These are phyloP conservation scores for Drosophila prosaltans DNA, from an alignment of 1,140 invertebrate genomes.

Conservation along the genomic window DNA sequence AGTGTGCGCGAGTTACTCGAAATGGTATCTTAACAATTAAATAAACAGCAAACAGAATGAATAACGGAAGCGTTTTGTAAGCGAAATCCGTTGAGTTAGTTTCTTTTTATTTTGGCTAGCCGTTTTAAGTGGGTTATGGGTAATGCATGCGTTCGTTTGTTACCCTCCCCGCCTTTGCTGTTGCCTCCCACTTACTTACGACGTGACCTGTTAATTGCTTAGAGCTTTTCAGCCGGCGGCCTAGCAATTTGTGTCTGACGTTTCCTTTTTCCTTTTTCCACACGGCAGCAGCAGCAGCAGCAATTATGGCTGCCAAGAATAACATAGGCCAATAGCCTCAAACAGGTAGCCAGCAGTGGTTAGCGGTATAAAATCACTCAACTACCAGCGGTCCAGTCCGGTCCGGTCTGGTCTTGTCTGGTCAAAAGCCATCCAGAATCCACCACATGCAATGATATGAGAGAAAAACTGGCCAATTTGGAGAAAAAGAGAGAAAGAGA, in stretches of 20 bases:
- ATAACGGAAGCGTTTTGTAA: slow-evolving; percentile 36
- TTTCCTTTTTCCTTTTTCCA: slow-evolving; percentile 47
- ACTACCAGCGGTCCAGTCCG: not conserved
- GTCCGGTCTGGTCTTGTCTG: not conserved
- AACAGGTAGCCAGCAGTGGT: slow-evolving; percentile 21
- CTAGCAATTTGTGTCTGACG: slow-evolving; percentile 20
- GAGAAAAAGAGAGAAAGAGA: not conserved
- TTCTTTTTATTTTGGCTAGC: slow-evolving; percentile 14
- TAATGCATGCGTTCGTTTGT: slow-evolving; percentile 1
- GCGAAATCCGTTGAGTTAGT: slow-evolving; percentile 23
- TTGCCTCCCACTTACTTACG: slow-evolving; percentile 10
- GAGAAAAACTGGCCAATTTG: too few relatives aligned
- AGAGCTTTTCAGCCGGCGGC: slow-evolving; percentile 18
- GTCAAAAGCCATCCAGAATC: not conserved
- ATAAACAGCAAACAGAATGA: slow-evolving; percentile 26
- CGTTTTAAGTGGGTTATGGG: slow-evolving; percentile 17
- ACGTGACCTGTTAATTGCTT: slow-evolving; percentile 31
- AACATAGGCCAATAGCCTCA: slow-evolving; percentile 29
- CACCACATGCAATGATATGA: slow-evolving; percentile 2
- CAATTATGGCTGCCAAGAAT: slow-evolving; percentile 37
- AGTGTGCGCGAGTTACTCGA: not conserved
- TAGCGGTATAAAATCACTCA: slow-evolving; percentile 26
- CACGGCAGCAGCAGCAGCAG: not conserved
- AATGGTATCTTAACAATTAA: slow-evolving; percentile 12
- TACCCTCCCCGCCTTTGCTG: not conserved